A percentile compares a stretch with the other conserved stretches of the same genome.
Conservation (phyloP, 1,140 invertebrate species). For the Drosophila pruinosa region DNA sequence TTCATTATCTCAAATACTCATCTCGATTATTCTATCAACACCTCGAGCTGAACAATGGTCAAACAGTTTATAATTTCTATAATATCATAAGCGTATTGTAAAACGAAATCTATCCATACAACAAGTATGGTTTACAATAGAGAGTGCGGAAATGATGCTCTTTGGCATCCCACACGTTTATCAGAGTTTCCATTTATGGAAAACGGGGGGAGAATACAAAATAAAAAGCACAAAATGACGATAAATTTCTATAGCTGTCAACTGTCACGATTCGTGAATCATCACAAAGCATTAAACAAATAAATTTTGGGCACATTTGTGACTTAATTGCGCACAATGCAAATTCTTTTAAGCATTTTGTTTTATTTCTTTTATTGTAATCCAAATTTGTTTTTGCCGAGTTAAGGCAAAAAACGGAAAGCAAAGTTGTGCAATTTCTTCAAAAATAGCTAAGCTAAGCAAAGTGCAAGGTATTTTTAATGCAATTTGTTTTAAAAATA, state of each 20-base stretch:
- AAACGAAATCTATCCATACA: slow-evolving; percentile 21
- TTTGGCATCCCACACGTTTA: slow-evolving; percentile 16
- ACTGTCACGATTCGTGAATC: slow-evolving; percentile 34
- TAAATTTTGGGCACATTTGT: slow-evolving; percentile 16
- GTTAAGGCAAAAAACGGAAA: slow-evolving; percentile 12
- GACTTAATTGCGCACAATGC: slow-evolving; percentile 25
- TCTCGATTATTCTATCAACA: slow-evolving; percentile 24
- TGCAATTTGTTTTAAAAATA: slow-evolving; percentile 68
- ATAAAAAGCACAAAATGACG: slow-evolving; percentile 7
- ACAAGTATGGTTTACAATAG: slow-evolving; percentile 7
- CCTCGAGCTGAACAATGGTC: background rate
- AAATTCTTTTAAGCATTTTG: slow-evolving; percentile 14
- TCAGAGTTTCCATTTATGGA: slow-evolving; percentile 20
- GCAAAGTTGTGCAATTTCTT: slow-evolving; percentile 50
- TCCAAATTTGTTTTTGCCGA: background rate
- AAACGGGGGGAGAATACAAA: background rate
- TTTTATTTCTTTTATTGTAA: slow-evolving; percentile 4
- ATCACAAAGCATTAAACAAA: slow-evolving; percentile 16
- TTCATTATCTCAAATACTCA: slow-evolving; percentile 8
- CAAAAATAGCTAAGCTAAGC: slow-evolving; percentile 60
- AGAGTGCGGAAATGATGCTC: slow-evolving; percentile 24
- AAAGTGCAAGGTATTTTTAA: slow-evolving; percentile 68
- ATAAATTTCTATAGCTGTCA: slow-evolving; percentile 38
- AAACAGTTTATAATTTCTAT: slow-evolving; percentile 15
- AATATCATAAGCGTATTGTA: slow-evolving; percentile 20